These are phyloP conservation scores for Lasioglossum marginatum DNA, from an alignment of 2,888 invertebrate genomes.

Conservation along the genomic window DNA sequence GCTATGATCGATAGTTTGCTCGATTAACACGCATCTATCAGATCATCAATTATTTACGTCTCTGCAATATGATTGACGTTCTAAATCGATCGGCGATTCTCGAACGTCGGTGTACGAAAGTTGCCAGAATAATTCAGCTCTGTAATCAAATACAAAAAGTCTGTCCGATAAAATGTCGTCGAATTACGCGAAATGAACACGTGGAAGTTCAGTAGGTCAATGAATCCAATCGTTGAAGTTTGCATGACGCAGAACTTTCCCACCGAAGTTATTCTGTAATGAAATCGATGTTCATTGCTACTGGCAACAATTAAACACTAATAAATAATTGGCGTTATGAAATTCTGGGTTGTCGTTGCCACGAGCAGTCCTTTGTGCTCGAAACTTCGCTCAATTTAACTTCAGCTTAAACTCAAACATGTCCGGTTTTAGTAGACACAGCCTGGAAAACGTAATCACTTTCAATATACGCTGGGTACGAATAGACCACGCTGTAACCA, in stretches of 20 bases:
- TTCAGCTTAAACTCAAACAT: not conserved
- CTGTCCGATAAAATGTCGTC: no score
- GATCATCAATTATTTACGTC: no score
- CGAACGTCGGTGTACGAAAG: no score
- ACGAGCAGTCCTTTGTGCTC: not conserved
- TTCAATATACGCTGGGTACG: not conserved
- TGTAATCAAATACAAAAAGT: no score
- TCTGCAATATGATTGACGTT: no score
- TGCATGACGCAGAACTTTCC: not conserved
- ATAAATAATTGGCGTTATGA: constrained; percentile 1
- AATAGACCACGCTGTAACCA: not conserved
- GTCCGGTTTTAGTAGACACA: not conserved
- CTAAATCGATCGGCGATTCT: no score
- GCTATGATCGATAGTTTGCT: no score
- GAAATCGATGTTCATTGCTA: not conserved
- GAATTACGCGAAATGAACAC: no score
- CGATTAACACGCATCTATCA: no score
- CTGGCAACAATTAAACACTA: not conserved
- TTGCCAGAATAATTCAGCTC: no score
- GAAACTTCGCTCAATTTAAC: constrained; percentile 7
- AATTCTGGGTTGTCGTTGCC: not conserved
- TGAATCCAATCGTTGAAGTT: not conserved
- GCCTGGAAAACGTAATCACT: not conserved
- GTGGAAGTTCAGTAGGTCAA: not conserved
- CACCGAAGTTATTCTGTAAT: not conserved